Base-by-base conservation (phyloP, 2,888 invertebrate genomes). In the Tachina fera region DNA sequence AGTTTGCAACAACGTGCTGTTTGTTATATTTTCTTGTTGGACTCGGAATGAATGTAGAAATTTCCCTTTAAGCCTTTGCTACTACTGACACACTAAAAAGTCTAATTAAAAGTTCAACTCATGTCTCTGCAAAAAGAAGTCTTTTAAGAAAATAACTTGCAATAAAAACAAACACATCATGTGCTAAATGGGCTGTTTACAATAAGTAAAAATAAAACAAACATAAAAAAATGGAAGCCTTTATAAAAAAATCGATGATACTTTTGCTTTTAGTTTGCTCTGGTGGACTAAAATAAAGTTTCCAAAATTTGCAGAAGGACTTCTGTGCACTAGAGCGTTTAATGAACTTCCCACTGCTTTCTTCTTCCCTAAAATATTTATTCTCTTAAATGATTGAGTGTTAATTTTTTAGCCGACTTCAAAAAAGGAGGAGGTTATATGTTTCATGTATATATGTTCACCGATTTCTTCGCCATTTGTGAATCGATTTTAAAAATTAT, bases 31-130 rank as follows among this genome's bases (percentile, higher is more conserved):
- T 31, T 74, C 14, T 60, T 72, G 58, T 74, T 77, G 56, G 11
- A 19, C n/a, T 65, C 10, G 71, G 49, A 47, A 77, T 60, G 58
- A 60, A 78, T 67, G 45, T n/a, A 51, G 53, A 39, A 31, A 19
- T 67, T 47, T 53, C 10, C 49, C 60, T 45, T 70, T 45, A 61
- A 80, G 47, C 49, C 58, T 43, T 70, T 58, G 22, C 76, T 85
- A 90, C 90, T 89, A 89, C 90, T 91, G 90, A 90, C 91, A 91
- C 87, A 90, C 89, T 89, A 88, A 90, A 70, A 82, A 88, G 87
- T 88, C 90, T 88, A 90, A 91, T 90, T 90, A 91, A 89, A 88
- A 85, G 88, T 88, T 88, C 87, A 88, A 81, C 86, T 84, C 78
- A 87, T 77, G 84, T 81, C 70, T 81, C 70, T 72, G 65, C 51